These are phyloP conservation scores for Ictalurus furcatus DNA, from an alignment of 2,113 vertebrate species.

Conservation along the genomic window DNA sequence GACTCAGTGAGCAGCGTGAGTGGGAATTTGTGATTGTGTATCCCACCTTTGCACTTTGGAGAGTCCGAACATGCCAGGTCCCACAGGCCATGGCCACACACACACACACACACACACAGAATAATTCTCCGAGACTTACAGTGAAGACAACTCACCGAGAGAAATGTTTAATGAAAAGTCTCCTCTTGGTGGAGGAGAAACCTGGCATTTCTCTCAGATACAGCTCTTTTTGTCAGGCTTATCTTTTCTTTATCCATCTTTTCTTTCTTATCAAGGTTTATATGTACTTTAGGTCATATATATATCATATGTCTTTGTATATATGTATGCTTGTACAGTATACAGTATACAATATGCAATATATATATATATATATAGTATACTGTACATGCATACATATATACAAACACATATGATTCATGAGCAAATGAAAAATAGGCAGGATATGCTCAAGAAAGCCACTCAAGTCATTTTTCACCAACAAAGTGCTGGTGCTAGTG, in stretches of 20 bases:
- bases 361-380: too few species aligned
- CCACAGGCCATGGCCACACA: slow-evolving; percentile 68
- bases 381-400: slow-evolving; percentile 34
- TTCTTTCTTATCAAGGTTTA: too few species aligned
- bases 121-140: neutral
- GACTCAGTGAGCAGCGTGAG: slow-evolving; percentile 39
- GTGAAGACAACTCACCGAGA: neutral
- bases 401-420: slow-evolving; percentile 42
- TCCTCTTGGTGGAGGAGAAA: neutral
- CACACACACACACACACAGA: slow-evolving; percentile 52
- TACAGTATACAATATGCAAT: too few species aligned
- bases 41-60: slow-evolving; percentile 60
- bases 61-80: slow-evolving; percentile 57
- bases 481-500: neutral
- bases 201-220: slow-evolving; percentile 8
- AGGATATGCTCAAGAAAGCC: slow-evolving; percentile 4
- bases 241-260: too few species aligned
- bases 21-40: slow-evolving; percentile 30
- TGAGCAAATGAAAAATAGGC: neutral
- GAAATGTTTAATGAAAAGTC: neutral
- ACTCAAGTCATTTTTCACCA: neutral
- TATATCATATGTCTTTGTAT: too few species aligned
- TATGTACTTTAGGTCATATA: neutral
- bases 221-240: neutral
- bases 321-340: too few species aligned